A percentile compares a stretch with the other conserved stretches of the same genome.
Conservation (phyloP, 1,140 invertebrate genomes). For the Aplysia californica region DNA sequence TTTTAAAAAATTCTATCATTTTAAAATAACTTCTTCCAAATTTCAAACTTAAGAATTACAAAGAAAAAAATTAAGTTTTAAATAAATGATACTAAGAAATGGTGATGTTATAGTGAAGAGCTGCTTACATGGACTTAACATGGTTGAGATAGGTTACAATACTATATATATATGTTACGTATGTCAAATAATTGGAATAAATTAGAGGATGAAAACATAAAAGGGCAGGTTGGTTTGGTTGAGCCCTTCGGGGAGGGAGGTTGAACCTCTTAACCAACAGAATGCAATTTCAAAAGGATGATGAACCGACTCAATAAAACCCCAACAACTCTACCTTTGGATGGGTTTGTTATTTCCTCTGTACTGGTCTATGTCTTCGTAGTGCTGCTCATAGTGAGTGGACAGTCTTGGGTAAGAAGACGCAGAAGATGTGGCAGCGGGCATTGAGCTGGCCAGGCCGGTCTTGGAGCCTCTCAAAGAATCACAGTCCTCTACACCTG, state of each 20-base stretch:
- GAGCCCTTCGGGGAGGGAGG: background rate
- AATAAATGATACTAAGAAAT: too few relatives aligned
- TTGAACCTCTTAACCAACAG: background rate
- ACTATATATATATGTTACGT: background rate
- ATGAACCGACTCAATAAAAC: too few relatives aligned
- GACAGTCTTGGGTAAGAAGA: background rate
- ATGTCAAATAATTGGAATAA: background rate
- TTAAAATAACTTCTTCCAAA: too few relatives aligned
- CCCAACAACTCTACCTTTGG: background rate
- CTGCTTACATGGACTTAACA: too few relatives aligned
- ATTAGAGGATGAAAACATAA: too few relatives aligned
- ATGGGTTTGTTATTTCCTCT: background rate
- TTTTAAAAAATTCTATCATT: too few relatives aligned
- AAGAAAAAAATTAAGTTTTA: too few relatives aligned
- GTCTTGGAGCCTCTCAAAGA: background rate
- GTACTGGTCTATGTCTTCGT: slow-evolving; percentile 9
- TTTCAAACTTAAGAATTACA: too few relatives aligned
- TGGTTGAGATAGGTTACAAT: too few relatives aligned
- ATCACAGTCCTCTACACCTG: slow-evolving; percentile 2
- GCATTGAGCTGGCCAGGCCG: background rate
- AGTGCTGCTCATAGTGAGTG: background rate
- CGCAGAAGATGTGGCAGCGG: background rate
- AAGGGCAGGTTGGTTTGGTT: background rate
- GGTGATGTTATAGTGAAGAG: too few relatives aligned
- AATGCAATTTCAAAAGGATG: too few relatives aligned